Base-by-base conservation (phyloP, 2,797 vertebrate genomes). In the Poecilia wingei region DNA sequence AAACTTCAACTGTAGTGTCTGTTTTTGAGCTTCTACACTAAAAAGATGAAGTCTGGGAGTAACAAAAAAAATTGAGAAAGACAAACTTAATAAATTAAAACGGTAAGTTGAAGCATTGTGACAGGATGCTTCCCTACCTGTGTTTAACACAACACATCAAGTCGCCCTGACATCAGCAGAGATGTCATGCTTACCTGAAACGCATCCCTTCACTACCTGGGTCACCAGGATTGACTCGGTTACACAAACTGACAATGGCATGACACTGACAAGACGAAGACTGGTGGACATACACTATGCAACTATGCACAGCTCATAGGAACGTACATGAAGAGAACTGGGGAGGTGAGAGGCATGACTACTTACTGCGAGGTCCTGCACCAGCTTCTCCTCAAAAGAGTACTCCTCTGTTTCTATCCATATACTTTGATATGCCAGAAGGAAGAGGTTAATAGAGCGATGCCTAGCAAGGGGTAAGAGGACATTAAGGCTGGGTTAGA, bases 361-460 rank as follows among this genome's bases (percentile, higher is more conserved):
- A 99, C 98, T 99, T 98, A 99, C 98, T 96, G 98, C 97, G 96
- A 99, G 97, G 95, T 99, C 98, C 96, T 99, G 97, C 94, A 99
- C 97, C 98, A 99, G 97, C 95, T 97, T 98, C 97, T 99, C 98
- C 95, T 99, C 98, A 99, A 99, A 99, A 92, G 97, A 97, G 96
- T 99, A 98, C 93, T 97, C 97, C 96, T 99, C 98, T 97, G 98
- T 98, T 97, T 99, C 98, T 98, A 99, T 99, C 98, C 98, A 99
- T 96, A 97, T 98, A 97, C 96, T 98, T 96, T 98, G 98, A 98
- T 99, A 99, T 96, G 97, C 98, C 97, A 97, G 97, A 96, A 99
- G 97, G 97, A 99, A 99, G 96, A 99, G 98, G 96, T 99, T 99
- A 98, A 99, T 98, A 97, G 97, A 98, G 96, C 98, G 98, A 97